These are phyloP conservation scores for Podarcis siculus DNA, from an alignment of 2,797 vertebrate species.

Conservation along the genomic window DNA sequence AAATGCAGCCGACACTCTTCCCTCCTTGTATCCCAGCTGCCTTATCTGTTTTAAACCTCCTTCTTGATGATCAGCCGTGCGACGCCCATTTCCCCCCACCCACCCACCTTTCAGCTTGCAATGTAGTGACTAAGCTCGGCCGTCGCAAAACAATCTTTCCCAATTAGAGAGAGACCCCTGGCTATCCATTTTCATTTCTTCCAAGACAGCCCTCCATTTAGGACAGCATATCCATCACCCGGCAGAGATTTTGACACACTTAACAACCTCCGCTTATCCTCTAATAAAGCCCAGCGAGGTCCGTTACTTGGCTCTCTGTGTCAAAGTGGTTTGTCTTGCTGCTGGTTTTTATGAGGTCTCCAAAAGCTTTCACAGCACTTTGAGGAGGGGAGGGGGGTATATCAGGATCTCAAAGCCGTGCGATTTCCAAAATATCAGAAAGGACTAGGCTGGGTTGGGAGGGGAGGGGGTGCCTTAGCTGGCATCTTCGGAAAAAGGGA, in stretches of 20 bases:
- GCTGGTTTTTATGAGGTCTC: conserved; percentile 57
- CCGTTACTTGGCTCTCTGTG: background rate
- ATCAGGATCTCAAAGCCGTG: conserved; percentile 57
- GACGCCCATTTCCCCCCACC: background rate
- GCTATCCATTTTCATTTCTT: background rate
- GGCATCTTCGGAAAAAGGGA: conserved; percentile 59
- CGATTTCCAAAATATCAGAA: background rate
- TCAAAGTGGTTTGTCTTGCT: conserved; percentile 45
- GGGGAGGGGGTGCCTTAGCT: background rate
- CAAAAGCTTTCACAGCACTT: conserved; percentile 59
- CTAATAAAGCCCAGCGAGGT: background rate
- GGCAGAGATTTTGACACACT: background rate
- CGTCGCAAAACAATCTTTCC: background rate
- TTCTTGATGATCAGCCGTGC: background rate
- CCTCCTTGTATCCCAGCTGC: background rate
- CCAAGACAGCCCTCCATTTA: background rate
- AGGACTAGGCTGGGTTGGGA: background rate
- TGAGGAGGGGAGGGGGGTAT: conserved; percentile 46
- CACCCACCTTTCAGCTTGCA: background rate
- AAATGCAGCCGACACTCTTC: no score
- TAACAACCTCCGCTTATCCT: background rate
- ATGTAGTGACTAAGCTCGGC: accelerated
- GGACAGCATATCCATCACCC: accelerated
- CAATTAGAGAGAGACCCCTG: background rate
- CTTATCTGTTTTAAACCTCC: background rate